These are phyloP conservation scores for Hemicordylus capensis DNA, from an alignment of 2,113 vertebrate species.

Conservation along the genomic window DNA sequence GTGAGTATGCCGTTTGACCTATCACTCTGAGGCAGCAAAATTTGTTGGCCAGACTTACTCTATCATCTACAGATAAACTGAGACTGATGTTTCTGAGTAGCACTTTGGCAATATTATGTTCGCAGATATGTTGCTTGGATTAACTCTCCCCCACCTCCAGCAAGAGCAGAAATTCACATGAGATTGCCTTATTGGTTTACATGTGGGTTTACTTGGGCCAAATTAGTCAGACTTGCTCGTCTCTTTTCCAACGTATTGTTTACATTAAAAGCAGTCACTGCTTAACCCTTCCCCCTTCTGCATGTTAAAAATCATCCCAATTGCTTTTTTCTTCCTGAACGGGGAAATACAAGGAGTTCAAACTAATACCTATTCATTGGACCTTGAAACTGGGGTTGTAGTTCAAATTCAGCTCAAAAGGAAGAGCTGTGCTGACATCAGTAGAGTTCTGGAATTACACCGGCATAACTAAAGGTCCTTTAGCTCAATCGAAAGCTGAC, in stretches of 20 bases:
- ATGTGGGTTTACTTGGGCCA: background rate
- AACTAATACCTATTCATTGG: background rate
- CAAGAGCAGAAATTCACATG: background rate
- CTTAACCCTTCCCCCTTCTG: background rate
- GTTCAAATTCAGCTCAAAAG: constrained; percentile 16
- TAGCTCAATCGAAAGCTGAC: constrained; percentile 44
- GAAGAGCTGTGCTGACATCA: constrained; percentile 14
- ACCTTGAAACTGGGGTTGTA: background rate
- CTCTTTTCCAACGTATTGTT: background rate
- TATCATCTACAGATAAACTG: background rate
- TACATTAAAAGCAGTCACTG: background rate
- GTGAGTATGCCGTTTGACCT: background rate
- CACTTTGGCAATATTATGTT: background rate
- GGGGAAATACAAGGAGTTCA: background rate
- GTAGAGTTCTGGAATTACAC: constrained; percentile 33
- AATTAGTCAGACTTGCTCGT: background rate
- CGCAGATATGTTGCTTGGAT: constrained; percentile 24
- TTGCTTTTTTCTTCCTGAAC: background rate
- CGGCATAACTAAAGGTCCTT: constrained; percentile 37
- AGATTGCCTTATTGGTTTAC: too few species aligned
- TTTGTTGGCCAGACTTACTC: background rate
- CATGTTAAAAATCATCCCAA: background rate
- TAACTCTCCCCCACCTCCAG: constrained; percentile 24
- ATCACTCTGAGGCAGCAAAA: background rate
- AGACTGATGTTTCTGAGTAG: constrained; percentile 9